phyloP scores from a whole-genome alignment of 1,140 invertebrate genomes.

The Hormaphis cornu region DNA sequence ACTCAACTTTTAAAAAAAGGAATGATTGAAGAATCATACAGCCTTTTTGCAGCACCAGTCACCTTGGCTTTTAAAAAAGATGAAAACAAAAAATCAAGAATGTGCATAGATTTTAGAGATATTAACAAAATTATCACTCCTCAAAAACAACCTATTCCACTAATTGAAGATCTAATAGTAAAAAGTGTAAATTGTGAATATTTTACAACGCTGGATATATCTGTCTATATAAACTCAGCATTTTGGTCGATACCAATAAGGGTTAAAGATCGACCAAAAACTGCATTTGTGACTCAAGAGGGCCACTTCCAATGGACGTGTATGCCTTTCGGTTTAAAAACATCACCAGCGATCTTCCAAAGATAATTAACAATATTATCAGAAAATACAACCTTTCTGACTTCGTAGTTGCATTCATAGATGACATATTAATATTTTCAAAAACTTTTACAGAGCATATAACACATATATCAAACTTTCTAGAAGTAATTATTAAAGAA shows the following conservation, averaged over 20 bases:
- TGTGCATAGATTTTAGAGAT: neutral
- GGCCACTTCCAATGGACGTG: constrained; percentile 41
- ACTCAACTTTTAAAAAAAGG: constrained; percentile 40
- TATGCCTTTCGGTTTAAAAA: constrained; percentile 40
- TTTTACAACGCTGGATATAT: constrained; percentile 40
- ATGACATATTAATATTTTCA: constrained; percentile 37
- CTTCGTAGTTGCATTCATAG: constrained; percentile 35
- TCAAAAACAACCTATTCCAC: constrained; percentile 41
- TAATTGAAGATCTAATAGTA: constrained; percentile 40
- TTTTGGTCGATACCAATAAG: constrained; percentile 42
- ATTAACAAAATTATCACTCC: constrained; percentile 41
- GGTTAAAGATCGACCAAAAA: constrained; percentile 41
- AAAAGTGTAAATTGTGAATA: constrained; percentile 41
- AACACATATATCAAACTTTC: constrained; percentile 35
- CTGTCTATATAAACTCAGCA: constrained; percentile 43
- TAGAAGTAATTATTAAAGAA: constrained; percentile 37
- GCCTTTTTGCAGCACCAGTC: constrained; percentile 41
- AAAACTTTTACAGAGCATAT: constrained; percentile 34
- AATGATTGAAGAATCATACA: constrained; percentile 41
- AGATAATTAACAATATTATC: constrained; percentile 35
- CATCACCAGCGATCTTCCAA: constrained; percentile 45
- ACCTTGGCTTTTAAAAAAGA: constrained; percentile 41
- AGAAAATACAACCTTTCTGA: constrained; percentile 25
- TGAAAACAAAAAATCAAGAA: constrained; percentile 34
- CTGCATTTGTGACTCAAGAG: constrained; percentile 41